phyloP scores from a whole-genome alignment of 2,797 vertebrate genomes.

The Chelon labrosus region DNA sequence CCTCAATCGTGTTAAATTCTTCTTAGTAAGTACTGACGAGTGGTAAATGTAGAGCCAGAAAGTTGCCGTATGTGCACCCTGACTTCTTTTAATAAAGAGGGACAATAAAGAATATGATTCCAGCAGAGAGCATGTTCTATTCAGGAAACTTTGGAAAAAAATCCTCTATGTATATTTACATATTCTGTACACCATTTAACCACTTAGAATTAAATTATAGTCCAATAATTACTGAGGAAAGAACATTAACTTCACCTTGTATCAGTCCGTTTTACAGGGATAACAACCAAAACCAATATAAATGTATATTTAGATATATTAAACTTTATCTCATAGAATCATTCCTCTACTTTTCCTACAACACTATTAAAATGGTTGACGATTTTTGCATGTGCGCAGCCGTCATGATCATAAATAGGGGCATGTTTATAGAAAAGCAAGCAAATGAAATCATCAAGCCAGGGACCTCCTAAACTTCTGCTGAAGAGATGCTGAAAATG shows the following conservation, averaged over 20 bases:
- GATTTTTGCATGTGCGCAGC: conserved; percentile 2
- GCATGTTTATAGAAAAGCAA: conserved; percentile 21
- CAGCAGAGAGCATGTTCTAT: conserved; percentile 16
- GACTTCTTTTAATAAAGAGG: conserved; percentile 18
- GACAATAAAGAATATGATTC: conserved; percentile 16
- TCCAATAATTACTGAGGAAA: conserved; percentile 23
- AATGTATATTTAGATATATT: conserved; percentile 54
- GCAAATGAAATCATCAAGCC: conserved; percentile 8
- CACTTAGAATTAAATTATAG: conserved; percentile 26
- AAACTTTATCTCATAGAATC: conserved; percentile 49
- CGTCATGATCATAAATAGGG: conserved; percentile 21
- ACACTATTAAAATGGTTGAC: conserved; percentile 32
- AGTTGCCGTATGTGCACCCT: conserved; percentile 1
- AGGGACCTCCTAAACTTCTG: not conserved
- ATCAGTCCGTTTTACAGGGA: conserved; percentile 35
- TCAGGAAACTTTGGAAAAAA: not conserved
- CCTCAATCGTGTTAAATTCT: not conserved
- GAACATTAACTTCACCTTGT: not conserved
- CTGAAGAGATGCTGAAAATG: not conserved
- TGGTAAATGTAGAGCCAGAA: conserved; percentile 13
- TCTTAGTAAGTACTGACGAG: conserved; percentile 4
- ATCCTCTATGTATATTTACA: conserved; percentile 68
- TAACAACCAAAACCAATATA: conserved; percentile 43
- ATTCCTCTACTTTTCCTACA: conserved; percentile 48
- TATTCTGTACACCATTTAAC: conserved; percentile 58